A percentile compares a stretch with the other conserved stretches of the same genome.
Conservation (phyloP, 2,888 invertebrate genomes). For the Sarcophaga variegata region DNA sequence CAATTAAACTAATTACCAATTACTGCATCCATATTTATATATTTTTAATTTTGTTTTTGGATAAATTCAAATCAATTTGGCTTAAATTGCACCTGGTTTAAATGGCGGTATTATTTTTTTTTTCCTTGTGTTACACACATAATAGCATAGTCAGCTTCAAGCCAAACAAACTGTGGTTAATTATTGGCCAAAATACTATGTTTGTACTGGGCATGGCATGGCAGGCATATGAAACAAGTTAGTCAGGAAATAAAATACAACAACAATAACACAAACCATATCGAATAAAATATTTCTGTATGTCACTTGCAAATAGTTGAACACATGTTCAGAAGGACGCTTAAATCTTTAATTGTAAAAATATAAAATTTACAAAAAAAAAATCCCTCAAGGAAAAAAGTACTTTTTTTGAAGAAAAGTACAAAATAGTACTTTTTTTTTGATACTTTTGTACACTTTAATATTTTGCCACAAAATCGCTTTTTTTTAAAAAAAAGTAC, state of each 20-base stretch:
- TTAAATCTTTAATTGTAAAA: too few species aligned
- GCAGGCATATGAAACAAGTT: background rate
- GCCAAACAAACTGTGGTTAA: slow-evolving; percentile 29
- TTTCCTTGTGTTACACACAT: slow-evolving; percentile 25
- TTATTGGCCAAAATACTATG: slow-evolving; percentile 27
- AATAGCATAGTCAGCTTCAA: slow-evolving; percentile 28
- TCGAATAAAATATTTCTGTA: background rate
- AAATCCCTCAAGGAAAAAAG: too few species aligned
- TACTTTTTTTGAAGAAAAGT: too few species aligned
- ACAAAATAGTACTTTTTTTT: too few species aligned
- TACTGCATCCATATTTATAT: background rate
- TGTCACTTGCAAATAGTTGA: slow-evolving; percentile 30
- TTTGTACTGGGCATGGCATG: background rate
- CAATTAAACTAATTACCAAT: slow-evolving; percentile 36
- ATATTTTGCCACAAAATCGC: too few species aligned
- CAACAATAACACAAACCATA: background rate
- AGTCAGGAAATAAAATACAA: slow-evolving; percentile 37
- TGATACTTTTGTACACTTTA: too few species aligned
- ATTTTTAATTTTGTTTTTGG: background rate
- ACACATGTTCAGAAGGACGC: slow-evolving; percentile 2
- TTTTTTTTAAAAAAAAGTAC: too few species aligned
- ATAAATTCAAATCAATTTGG: background rate
- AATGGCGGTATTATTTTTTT: slow-evolving; percentile 6
- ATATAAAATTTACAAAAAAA: background rate
- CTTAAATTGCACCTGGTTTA: slow-evolving; percentile 54